A percentile compares a stretch with the other conserved stretches of the same genome.
Conservation (phyloP, 1,140 invertebrate genomes). For the Leptinotarsa texana region DNA sequence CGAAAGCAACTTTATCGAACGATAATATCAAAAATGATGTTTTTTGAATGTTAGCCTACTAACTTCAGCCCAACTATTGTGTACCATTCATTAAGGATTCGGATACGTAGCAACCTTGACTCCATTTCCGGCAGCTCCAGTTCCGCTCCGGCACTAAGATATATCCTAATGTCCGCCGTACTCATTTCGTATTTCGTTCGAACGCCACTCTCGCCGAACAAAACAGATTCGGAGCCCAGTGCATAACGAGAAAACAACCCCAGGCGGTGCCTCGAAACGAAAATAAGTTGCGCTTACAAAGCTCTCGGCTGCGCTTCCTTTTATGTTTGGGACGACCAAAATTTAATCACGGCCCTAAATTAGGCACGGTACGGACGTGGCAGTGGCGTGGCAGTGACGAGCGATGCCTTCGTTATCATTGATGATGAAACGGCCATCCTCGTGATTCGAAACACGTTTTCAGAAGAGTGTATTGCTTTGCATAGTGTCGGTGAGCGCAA, state of each 20-base stretch:
- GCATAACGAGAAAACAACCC: slow-evolving; percentile 20
- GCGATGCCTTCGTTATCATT: not conserved
- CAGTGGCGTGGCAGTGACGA: not conserved
- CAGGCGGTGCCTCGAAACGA: slow-evolving; percentile 15
- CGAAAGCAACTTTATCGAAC: too few relatives aligned
- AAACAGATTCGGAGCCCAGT: not conserved
- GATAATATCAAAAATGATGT: too few relatives aligned
- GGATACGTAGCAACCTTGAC: not conserved
- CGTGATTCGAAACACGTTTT: too few relatives aligned
- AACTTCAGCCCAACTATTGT: too few relatives aligned
- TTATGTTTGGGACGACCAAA: slow-evolving; percentile 13
- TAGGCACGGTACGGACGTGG: not conserved
- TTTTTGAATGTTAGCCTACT: too few relatives aligned
- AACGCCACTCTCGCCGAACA: not conserved
- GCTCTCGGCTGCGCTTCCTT: slow-evolving; percentile 9
- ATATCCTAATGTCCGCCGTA: not conserved
- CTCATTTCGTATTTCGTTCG: too few relatives aligned
- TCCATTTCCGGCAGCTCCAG: not conserved
- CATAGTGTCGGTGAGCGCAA: too few relatives aligned
- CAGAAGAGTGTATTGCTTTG: too few relatives aligned
- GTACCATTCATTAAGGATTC: too few relatives aligned
- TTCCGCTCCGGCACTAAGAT: not conserved
- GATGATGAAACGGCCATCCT: not conserved
- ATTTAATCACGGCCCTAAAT: slow-evolving; percentile 18
- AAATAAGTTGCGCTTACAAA: slow-evolving; percentile 21